Evolutionary conservation across 2,113 vertebrate species (phyloP).

Genomic region (Spilogale gracilis): DNA sequence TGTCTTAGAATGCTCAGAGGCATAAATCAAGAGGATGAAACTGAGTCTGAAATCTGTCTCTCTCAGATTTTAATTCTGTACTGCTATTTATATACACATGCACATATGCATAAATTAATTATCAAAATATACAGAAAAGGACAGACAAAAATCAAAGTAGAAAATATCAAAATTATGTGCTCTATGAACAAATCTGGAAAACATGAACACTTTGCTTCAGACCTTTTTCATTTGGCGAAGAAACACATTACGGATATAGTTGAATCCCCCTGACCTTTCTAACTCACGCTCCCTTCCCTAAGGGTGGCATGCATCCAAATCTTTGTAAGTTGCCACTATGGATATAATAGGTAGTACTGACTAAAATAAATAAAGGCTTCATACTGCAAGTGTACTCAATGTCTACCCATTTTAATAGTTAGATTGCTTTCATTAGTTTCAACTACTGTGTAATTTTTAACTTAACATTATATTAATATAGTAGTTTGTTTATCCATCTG

Average conservation of each 20-base stretch:
- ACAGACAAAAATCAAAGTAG: background rate
- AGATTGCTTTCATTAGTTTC: conserved; percentile 2
- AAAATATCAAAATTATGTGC: background rate
- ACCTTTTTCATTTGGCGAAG: background rate
- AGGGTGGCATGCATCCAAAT: background rate
- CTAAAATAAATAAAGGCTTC: background rate
- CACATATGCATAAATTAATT: background rate
- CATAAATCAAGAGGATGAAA: background rate
- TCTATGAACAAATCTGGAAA: background rate
- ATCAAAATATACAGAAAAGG: background rate
- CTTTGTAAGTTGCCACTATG: background rate
- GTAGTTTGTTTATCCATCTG: background rate
- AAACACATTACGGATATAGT: background rate
- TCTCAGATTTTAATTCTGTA: conserved; percentile 11
- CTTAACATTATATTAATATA: background rate
- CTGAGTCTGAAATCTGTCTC: background rate
- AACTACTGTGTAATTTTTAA: background rate
- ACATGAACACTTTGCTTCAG: background rate
- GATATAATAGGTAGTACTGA: background rate
- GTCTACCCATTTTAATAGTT: background rate
- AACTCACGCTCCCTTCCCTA: background rate
- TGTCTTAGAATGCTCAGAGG: background rate
- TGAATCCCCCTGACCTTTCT: background rate
- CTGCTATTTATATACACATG: background rate
- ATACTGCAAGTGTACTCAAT: background rate